A percentile compares a stretch with the other conserved stretches of the same genome.
Evolutionary conservation across 2,888 invertebrate genomes (phyloP).

Genomic region (Eristalis intricaria): DNA sequence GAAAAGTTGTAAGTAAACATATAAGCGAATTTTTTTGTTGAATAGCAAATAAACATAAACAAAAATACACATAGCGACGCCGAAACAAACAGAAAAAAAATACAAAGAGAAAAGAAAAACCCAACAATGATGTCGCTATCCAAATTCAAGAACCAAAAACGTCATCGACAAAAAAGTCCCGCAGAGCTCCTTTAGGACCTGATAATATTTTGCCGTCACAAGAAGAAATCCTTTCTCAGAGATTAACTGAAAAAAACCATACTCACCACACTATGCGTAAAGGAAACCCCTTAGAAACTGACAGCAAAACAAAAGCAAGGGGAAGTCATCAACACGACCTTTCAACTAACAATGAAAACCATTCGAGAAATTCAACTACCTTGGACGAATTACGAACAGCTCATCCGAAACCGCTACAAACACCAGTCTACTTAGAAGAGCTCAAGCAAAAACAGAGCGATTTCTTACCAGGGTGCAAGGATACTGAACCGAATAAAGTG

Average conservation of each 20-base stretch:
- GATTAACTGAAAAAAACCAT: not conserved
- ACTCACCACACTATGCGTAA: conserved; percentile 30
- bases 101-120: not conserved
- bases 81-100: conserved; percentile 24
- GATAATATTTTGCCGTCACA: conserved; percentile 15
- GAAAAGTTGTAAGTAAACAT: conserved; percentile 76
- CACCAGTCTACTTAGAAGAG: conserved; percentile 55
- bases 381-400: conserved; percentile 17
- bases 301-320: conserved; percentile 15
- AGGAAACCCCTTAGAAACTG: not conserved
- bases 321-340: conserved; percentile 9
- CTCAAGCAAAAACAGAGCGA: conserved; percentile 52
- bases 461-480: conserved; percentile 35
- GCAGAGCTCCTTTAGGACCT: conserved; percentile 3
- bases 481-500: conserved; percentile 48
- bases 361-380: conserved; percentile 13
- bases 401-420: conserved; percentile 61
- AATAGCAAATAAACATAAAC: not conserved
- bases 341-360: conserved; percentile 20
- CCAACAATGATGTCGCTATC: not conserved
- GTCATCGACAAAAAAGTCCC: conserved; percentile 12
- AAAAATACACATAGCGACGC: conserved; percentile 17
- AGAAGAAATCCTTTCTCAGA: conserved; percentile 7
- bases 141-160: not conserved
- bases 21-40: not conserved